Base-by-base conservation (phyloP, 2,797 vertebrate genomes). In the Acanthurus lineatus region DNA sequence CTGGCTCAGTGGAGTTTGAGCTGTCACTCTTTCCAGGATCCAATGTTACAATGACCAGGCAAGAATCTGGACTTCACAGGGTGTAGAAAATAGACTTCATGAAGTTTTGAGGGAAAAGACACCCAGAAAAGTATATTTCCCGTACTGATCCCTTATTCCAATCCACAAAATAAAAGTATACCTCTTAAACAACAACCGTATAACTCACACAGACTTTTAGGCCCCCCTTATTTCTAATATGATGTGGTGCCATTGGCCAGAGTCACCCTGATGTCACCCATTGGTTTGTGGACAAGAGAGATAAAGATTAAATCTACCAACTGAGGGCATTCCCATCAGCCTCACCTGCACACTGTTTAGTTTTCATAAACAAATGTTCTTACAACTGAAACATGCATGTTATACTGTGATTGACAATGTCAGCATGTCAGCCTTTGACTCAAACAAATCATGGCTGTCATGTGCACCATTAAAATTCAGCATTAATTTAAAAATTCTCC, bases 11-110 rank as follows among this genome's bases (percentile, higher is more conserved):
- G 54, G 67, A 57, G 44, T 83, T 79, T 86, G 84, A 88, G 81
- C 79, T 86, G 87, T 87, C 79, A 82, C 70, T 62, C 74, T 73
- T 73, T 77, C 56, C 53, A 80, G 70, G 57, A 77, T 71, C 19
- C 64, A 44, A 9, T 17, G 52, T 42, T 35, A 42, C 9, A 67
- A 14, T 17, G 20, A 17, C 53, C 11, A 54, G 4, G 8, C 6
- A 42, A 16, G 11, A 38, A 70, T 35, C 12, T 15, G 5, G 1
- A 45, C 49, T 69, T 4, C 12, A 28, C 44, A 9, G n/a, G 2
- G 12, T 62, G 12, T 9, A 11, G 9, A 60, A 17, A 20, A 17
- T 47, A 16, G 1, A 51, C 45, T 66, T 11, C 12, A 32, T 53
- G 14, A 57, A 15, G 16, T 38, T 61, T 52, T 53, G 4, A 16